Base-by-base conservation (phyloP, 2,113 vertebrate species). In the Dromaius novaehollandiae region DNA sequence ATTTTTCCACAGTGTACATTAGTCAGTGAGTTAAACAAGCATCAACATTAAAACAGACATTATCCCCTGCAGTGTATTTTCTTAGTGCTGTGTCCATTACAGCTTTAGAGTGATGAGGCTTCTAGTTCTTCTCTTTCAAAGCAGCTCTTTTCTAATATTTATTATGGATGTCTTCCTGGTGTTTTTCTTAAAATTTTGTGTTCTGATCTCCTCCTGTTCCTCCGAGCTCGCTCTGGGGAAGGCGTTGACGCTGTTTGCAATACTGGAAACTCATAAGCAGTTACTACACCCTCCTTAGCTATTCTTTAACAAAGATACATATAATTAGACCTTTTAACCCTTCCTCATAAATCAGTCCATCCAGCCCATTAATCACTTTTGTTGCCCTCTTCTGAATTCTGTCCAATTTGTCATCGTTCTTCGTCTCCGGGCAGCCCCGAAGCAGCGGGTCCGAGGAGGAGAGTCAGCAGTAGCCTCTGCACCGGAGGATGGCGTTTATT, bases 21-120 rank as follows among this genome's bases (percentile, higher is more conserved):
- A 96, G 82, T 95, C 91, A 96, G 89, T 60, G 82, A 91, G 94
- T 96, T 97, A 96, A 97, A 96, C 93, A 95, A 94, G 89, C 95
- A 93, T 93, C 93, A 82, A 81, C 89, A 93, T 94, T 96, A 91
- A 93, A 95, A 90, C 73, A 96, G 94, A 81, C 93, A 82, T 94
- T 95, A 94, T 95, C 91, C 91, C 93, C 91, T 79, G 91, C 91
- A 94, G 95, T 88, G 84, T 96, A 86, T 97, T 95, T 96, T 97
- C 93, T 84, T 93, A 95, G 82, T 53, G 89, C 82, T 95, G 95
- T 86, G 94, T 93, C 96, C 88, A 51, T 96, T 96, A 81, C 91
- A 86, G 82, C 82, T 91, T 56, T 93, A 38, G 6, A 82, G 85
- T 78, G 64, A 73, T 82, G 89, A 95, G 82, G 76, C 86, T 96